Evolutionary conservation across 1,140 invertebrate genomes (phyloP).

Genomic region (Scaptodrosophila lebanonensis): DNA sequence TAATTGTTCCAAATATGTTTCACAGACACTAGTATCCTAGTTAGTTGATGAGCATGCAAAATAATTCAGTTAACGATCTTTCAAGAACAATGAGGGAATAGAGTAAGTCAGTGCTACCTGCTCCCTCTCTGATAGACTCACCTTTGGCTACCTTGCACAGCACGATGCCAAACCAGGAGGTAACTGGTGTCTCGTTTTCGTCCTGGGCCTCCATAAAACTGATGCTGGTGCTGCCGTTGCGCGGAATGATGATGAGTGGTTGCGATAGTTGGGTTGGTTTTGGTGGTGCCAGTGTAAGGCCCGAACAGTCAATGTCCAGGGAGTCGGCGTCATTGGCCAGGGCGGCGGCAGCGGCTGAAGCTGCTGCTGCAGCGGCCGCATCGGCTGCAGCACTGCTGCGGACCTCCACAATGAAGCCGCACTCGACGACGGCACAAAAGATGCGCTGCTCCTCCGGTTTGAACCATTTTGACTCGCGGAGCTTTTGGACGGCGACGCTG

Average conservation of each 20-base stretch:
- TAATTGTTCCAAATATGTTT: no score
- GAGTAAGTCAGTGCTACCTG: no score
- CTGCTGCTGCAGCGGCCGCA: constrained; percentile 43
- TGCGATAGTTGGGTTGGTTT: no score
- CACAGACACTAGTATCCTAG: no score
- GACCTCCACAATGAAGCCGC: constrained; percentile 83
- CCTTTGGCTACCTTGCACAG: constrained; percentile 83
- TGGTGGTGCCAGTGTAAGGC: constrained; percentile 16
- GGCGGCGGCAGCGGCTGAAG: constrained; percentile 41
- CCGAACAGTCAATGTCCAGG: constrained; percentile 54
- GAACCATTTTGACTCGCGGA: constrained; percentile 84
- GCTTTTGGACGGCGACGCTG: constrained; percentile 82
- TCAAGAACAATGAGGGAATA: no score
- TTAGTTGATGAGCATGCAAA: no score
- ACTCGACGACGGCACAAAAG: constrained; percentile 82
- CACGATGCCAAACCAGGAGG: constrained; percentile 80
- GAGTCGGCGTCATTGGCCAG: constrained; percentile 41
- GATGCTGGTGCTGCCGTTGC: constrained; percentile 59
- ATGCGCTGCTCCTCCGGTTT: constrained; percentile 82
- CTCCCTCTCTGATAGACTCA: no score
- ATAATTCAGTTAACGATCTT: no score
- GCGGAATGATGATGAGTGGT: constrained; percentile 45
- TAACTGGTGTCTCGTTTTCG: constrained; percentile 69
- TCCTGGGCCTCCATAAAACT: constrained; percentile 65
- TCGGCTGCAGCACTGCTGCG: constrained; percentile 76